Evolutionary conservation across 2,888 invertebrate genomes (phyloP), one percentile per base, ranked within the genome.

Genomic region (Philopedon plagiatum): DNA sequence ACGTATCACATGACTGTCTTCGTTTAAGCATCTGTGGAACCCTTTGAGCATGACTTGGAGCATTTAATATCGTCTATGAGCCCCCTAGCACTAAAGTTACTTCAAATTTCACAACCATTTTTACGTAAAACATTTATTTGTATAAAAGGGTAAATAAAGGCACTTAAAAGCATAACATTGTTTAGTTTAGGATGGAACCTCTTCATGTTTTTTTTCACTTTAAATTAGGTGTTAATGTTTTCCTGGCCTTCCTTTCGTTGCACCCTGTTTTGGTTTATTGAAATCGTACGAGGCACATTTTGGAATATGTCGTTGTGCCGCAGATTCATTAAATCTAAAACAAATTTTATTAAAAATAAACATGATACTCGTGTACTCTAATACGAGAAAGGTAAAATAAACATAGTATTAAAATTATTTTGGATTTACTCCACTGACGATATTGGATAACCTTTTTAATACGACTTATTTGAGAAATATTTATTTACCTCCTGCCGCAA

Each of bases 281-380:
- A 93, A 94, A 78, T 91, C 86, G 87, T 91, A 95, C 80, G 87
- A 91, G 81, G 93, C 93, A 87, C 98, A 98, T 86, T 94, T 94
- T 58, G 98, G 97, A 78, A 98, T 96, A 87, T 98, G 97, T 26
- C 97, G 87, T 77, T 93, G 93, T 1, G 97, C 98, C 0, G 95
- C 95, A 0, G 87, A 86, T 80, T 92, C 90, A 87, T 94, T 95
- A 87, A 98, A 98, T 79, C 92, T 92, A 51, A 44, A 69, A 73
- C 32, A 56, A 69, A 44, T 51, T 8, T n/a, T n/a, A n/a, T n/a
- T n/a, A n/a, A n/a, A n/a, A n/a, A n/a, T n/a, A n/a, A n/a, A n/a
- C n/a, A n/a, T n/a, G n/a, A n/a, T n/a, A n/a, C n/a, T n/a, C n/a
- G n/a, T n/a, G n/a, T n/a, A n/a, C n/a, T n/a, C n/a, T n/a, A n/a